Evolutionary conservation across 2,888 invertebrate genomes (phyloP), one percentile per base, ranked within the genome.

Genomic region (Scaptomyza caliginosa): DNA sequence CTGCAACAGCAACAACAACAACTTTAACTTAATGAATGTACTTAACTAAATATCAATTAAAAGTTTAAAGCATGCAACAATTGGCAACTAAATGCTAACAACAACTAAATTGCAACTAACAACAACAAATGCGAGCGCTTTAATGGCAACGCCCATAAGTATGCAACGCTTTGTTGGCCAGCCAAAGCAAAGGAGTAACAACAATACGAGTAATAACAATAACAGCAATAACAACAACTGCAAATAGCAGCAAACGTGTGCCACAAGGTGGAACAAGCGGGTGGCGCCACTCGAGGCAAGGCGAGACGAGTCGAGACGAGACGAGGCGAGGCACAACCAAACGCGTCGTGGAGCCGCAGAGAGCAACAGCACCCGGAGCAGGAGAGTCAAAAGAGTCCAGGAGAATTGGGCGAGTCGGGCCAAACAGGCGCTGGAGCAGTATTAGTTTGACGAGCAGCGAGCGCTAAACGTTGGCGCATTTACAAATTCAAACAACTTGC

Each of bases 401-500:
- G 7, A 13, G 30, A 3, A 13, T 32, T 4, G 7, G 30, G 30
- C 4, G 30, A 4, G 30, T 30, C 5, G 26, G 45, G 40, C 24
- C n/a, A 11, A 32, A n/a, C n/a, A 32, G 32, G 13, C 6, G 32
- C 32, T 3, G 24, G 50, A 67, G 60, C 40, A 69, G 51, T 50
- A 57, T 43, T 54, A 59, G 67, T 51, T 34, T 51, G 42, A 59
- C 54, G 34, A 45, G 56, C 65, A 57, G 49, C 68, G 17, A 46
- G 70, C 75, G 71, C 65, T 70, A 50, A 59, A 59, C 65, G 87
- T 89, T 89, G 89, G 88, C 89, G 83, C 86, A 89, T 68, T 80
- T 83, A 88, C 85, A 87, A 87, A 89, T 86, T 86, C 78, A 84
- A 83, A 82, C 80, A 85, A 90, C 87, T 85, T 88, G 89, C 86